phyloP scores from a whole-genome alignment of 2,113 vertebrate genomes.

The Microtus ochrogaster region DNA sequence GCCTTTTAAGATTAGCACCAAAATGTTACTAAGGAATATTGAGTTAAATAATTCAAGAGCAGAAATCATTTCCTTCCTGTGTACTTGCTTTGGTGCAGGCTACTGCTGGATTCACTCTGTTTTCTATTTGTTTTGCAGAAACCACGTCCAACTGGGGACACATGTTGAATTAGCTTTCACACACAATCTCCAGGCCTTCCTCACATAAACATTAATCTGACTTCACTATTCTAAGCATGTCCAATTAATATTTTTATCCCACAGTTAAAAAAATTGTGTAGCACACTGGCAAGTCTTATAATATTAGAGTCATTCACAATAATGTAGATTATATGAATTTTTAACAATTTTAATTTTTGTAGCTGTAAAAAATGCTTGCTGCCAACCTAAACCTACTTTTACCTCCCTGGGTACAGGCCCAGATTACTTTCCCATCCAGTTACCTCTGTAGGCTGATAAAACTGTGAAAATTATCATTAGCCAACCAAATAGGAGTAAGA shows the following conservation, averaged over 20 bases:
- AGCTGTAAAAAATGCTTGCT: constrained; percentile 4
- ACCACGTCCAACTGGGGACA: constrained; percentile 3
- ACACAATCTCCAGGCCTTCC: constrained; percentile 27
- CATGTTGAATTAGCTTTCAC: constrained; percentile 34
- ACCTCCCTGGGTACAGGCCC: background rate
- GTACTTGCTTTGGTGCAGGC: background rate
- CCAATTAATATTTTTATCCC: constrained; percentile 9
- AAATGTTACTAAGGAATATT: constrained; percentile 19
- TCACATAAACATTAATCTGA: background rate
- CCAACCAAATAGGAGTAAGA: background rate
- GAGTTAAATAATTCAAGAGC: constrained; percentile 47
- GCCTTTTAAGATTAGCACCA: constrained; percentile 14
- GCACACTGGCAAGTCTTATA: background rate
- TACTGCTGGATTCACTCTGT: background rate
- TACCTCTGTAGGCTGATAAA: background rate
- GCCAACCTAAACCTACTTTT: background rate
- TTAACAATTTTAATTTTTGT: constrained; percentile 43
- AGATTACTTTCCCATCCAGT: background rate
- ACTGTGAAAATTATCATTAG: background rate
- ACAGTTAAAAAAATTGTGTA: constrained; percentile 3
- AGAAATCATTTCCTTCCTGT: background rate
- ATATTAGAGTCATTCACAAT: background rate
- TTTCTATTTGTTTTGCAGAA: constrained; percentile 49
- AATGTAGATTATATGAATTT: background rate
- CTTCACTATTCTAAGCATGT: constrained; percentile 2